Percentiles rank a stretch among this genome's conserved stretches.
These are phyloP conservation scores for Xiphydria camelus DNA, from an alignment of 2,888 invertebrate species.

Conservation along the genomic window DNA sequence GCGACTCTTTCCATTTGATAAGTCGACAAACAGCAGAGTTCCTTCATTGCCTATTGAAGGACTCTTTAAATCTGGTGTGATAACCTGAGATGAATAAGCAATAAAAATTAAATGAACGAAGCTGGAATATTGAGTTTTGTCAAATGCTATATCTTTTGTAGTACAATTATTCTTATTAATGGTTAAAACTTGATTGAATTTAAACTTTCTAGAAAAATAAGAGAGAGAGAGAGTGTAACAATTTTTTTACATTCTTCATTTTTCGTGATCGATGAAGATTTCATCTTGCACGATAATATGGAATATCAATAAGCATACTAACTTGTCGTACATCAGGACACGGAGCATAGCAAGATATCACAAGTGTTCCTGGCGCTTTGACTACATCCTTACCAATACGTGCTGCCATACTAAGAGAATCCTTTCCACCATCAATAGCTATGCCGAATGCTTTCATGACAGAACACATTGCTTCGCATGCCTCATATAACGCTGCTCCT, in stretches of 20 bases:
- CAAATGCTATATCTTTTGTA: too few species aligned
- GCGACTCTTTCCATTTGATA: conserved; percentile 73
- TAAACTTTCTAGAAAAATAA: too few species aligned
- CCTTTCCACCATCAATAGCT: conserved; percentile 96
- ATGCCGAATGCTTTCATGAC: conserved; percentile 82
- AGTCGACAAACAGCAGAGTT: conserved; percentile 76
- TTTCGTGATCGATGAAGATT: too few species aligned
- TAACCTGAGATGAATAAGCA: conserved; percentile 55
- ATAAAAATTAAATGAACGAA: background rate
- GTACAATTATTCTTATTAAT: too few species aligned
- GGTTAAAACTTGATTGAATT: too few species aligned
- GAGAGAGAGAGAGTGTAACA: too few species aligned
- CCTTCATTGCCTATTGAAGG: conserved; percentile 66
- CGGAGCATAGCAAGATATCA: conserved; percentile 95
- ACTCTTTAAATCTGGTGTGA: conserved; percentile 90
- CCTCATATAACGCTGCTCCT: conserved; percentile 84
- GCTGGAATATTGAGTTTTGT: background rate
- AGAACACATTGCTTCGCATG: conserved; percentile 85
- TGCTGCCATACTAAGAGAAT: conserved; percentile 97
- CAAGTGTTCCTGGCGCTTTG: conserved; percentile 85
- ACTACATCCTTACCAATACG: conserved; percentile 72
- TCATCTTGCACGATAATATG: background rate
- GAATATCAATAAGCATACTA: conserved; percentile 7
- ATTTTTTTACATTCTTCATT: too few species aligned
- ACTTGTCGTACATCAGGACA: conserved; percentile 84